Evolutionary conservation across 2,797 vertebrate species (phyloP).

Genomic region (Cossypha caffra): DNA sequence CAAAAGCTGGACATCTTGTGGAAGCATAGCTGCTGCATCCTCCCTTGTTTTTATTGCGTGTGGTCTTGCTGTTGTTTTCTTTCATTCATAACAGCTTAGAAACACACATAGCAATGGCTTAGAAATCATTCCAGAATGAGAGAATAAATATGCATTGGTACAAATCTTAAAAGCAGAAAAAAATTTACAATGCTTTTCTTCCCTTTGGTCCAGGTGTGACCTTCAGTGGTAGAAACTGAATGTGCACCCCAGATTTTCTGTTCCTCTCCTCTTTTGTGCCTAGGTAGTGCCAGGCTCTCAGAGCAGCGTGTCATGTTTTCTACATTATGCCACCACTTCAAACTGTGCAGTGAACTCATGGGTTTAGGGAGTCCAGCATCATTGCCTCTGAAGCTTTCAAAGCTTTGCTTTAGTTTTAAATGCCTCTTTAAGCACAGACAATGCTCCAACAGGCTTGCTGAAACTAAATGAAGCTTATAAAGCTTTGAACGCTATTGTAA

Average conservation of each 20-base stretch:
- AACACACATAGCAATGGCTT: not conserved
- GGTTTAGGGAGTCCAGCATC: slow-evolving; percentile 35
- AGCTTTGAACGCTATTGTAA: slow-evolving; percentile 63
- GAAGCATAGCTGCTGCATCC: not conserved
- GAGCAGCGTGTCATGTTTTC: slow-evolving; percentile 43
- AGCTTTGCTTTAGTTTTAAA: slow-evolving; percentile 60
- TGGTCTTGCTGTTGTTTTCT: not conserved
- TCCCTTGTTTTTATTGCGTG: not conserved
- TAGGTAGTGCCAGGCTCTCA: not conserved
- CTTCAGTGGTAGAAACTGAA: not conserved
- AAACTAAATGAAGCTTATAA: slow-evolving; percentile 69
- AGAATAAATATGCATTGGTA: not conserved
- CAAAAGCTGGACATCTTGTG: not conserved
- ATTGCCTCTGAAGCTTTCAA: slow-evolving; percentile 62
- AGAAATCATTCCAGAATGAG: not conserved
- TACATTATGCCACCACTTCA: slow-evolving; percentile 49
- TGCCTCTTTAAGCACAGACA: slow-evolving; percentile 66
- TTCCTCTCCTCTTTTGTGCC: not conserved
- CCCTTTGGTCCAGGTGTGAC: not conserved
- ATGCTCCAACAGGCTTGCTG: slow-evolving; percentile 54
- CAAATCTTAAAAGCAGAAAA: not conserved
- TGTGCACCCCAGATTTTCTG: not conserved
- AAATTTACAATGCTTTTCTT: not conserved
- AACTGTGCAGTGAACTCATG: slow-evolving; percentile 21
- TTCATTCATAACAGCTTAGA: not conserved